Base-by-base conservation (phyloP, 1,140 invertebrate genomes). In the Trichomalopsis sarcophagae region DNA sequence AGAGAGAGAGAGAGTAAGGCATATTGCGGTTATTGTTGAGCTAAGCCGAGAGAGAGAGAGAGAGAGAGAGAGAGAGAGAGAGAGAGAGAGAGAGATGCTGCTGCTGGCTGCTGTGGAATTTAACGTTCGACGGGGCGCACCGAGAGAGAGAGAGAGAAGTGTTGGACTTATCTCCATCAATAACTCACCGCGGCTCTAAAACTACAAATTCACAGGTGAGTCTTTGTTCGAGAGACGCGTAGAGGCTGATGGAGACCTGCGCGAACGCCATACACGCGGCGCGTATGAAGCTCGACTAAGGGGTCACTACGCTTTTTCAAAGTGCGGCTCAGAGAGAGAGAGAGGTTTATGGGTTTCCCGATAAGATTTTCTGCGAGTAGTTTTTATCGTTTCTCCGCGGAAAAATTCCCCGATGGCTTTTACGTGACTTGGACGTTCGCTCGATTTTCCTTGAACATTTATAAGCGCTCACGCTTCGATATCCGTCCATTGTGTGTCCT, bases 11-110 rank as follows among this genome's bases (percentile, higher is more conserved):
- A 36, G 27, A 77, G 84, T 84, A 80, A 86, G 89, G 86, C 90
- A 92, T 90, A 92, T 90, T 91, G 90, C 82, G 87, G 89, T 91
- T 90, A 89, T 89, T 87, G 89, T 90, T 81, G 86, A 88, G 86
- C 84, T 36, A 17, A 17, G 75, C 55, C 80, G 21, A 85, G 33
- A 84, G 27, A n/a, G 23, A 76, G 84, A 85, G 81, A 86, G 89
- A 86, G 89, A 91, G 84, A 85, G 81, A 86, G 89, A 86, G 89
- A 91, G 23, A 76, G 84, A 85, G 81, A 86, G 23, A 76, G 84
- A 85, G 81, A 86, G 89, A 86, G 89, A 91, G 84, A 85, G 81
- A 86, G 89, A 86, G 89, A 91, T 90, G 91, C 90, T 91, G 90
- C 33, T 74, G 33, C 71, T 30, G 14, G 30, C 68, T 62, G 68